These are phyloP conservation scores for Drosophila aldrichi DNA, from an alignment of 2,888 invertebrate species.

Conservation along the genomic window DNA sequence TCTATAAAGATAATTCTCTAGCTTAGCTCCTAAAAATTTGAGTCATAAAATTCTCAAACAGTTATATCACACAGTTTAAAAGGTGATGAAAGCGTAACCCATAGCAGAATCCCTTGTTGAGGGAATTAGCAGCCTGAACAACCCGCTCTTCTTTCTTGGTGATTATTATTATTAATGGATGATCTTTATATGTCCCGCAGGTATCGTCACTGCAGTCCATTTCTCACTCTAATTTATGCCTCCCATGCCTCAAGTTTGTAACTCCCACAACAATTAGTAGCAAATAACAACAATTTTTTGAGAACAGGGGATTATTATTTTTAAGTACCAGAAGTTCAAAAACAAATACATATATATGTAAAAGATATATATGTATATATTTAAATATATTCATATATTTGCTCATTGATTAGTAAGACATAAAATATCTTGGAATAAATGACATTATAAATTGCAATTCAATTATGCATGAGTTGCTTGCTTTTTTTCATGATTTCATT, in stretches of 20 bases:
- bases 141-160: background rate
- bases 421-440: background rate
- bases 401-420: background rate
- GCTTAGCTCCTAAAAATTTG: background rate
- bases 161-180: too few species aligned
- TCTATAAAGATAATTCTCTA: background rate
- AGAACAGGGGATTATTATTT: background rate
- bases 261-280: background rate
- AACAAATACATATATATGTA: too few species aligned
- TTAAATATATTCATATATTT: background rate
- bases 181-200: background rate
- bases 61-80: too few species aligned
- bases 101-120: too few species aligned
- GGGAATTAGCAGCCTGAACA: too few species aligned
- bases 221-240: background rate
- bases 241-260: background rate
- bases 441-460: slow-evolving; percentile 54
- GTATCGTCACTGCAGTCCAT: background rate
- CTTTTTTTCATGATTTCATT: slow-evolving; percentile 67
- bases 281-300: background rate
- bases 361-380: too few species aligned
- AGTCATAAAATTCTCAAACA: background rate
- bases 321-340: background rate
- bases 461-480: slow-evolving; percentile 67
- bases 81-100: too few species aligned